Evolutionary conservation across 1,140 invertebrate species (phyloP).

Genomic region (Drosophila carrolli): DNA sequence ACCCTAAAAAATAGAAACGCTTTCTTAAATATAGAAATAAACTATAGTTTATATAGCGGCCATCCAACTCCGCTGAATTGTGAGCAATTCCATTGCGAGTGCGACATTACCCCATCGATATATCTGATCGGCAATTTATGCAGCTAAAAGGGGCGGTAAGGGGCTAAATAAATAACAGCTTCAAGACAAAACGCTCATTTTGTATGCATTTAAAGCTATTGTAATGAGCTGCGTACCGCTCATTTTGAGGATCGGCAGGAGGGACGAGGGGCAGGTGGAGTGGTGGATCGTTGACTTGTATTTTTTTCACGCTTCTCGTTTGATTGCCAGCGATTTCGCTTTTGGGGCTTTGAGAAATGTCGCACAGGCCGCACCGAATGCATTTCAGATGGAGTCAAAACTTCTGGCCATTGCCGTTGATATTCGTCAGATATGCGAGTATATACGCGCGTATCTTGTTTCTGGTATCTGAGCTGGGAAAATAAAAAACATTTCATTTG

Average conservation of each 20-base stretch:
- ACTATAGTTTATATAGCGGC: neutral
- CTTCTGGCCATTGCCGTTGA: constrained; percentile 16
- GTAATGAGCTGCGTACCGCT: constrained; percentile 48
- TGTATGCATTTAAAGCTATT: constrained; percentile 78
- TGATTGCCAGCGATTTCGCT: constrained; percentile 41
- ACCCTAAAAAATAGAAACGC: too few relatives aligned
- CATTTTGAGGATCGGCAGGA: neutral
- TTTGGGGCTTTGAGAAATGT: constrained; percentile 20
- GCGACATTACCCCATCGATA: neutral
- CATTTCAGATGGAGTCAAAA: constrained; percentile 41
- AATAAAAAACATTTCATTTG: constrained; percentile 69
- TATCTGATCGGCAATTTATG: constrained; percentile 62
- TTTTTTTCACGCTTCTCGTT: constrained; percentile 44
- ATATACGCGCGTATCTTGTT: constrained; percentile 30
- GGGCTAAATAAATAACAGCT: constrained; percentile 59
- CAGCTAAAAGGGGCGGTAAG: constrained; percentile 15
- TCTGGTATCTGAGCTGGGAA: constrained; percentile 43
- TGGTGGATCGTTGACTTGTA: constrained; percentile 8
- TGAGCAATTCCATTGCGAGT: constrained; percentile 14
- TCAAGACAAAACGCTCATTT: constrained; percentile 62
- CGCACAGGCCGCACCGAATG: constrained; percentile 44
- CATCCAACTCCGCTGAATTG: constrained; percentile 21
- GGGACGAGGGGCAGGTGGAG: too few relatives aligned
- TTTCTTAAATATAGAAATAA: too few relatives aligned
- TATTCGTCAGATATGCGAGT: constrained; percentile 16